phyloP scores from a whole-genome alignment of 2,113 vertebrate species.

The Ophthalmolycus amberensis region DNA sequence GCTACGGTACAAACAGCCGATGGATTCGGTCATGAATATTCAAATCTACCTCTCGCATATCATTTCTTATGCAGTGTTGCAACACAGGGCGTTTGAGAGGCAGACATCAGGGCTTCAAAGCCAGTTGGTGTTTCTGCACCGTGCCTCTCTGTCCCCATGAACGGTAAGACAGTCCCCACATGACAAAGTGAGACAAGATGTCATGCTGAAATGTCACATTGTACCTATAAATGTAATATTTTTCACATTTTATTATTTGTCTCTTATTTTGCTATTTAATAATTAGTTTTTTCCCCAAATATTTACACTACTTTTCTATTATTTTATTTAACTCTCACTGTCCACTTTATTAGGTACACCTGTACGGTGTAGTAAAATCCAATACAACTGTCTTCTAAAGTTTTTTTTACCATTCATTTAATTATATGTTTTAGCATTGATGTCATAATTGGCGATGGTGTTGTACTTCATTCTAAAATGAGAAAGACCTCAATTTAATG shows the following conservation, averaged over 20 bases:
- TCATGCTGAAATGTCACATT: slow-evolving; percentile 13
- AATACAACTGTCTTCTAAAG: not conserved
- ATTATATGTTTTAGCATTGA: not conserved
- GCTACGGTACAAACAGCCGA: slow-evolving; percentile 96
- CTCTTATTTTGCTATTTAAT: not conserved
- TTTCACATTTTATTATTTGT: not conserved
- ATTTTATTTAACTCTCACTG: not conserved
- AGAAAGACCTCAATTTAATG: not conserved
- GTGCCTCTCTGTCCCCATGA: slow-evolving; percentile 32
- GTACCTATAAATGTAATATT: not conserved
- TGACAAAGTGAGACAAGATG: slow-evolving; percentile 21
- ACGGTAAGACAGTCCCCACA: slow-evolving; percentile 17
- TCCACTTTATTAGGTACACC: not conserved
- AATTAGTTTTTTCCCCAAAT: not conserved
- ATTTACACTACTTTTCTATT: not conserved
- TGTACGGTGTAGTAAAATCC: not conserved
- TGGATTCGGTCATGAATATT: slow-evolving; percentile 99
- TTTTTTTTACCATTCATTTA: not conserved
- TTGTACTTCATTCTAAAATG: not conserved
- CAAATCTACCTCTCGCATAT: slow-evolving; percentile 93
- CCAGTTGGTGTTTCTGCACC: slow-evolving; percentile 23
- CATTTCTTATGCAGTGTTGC: slow-evolving; percentile 76
- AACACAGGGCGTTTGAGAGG: slow-evolving; percentile 48
- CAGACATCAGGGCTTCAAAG: slow-evolving; percentile 47
- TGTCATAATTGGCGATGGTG: not conserved